These are phyloP conservation scores for Lepilemur septentrionalis DNA, from an alignment of 2,797 vertebrate species.

Conservation along the genomic window DNA sequence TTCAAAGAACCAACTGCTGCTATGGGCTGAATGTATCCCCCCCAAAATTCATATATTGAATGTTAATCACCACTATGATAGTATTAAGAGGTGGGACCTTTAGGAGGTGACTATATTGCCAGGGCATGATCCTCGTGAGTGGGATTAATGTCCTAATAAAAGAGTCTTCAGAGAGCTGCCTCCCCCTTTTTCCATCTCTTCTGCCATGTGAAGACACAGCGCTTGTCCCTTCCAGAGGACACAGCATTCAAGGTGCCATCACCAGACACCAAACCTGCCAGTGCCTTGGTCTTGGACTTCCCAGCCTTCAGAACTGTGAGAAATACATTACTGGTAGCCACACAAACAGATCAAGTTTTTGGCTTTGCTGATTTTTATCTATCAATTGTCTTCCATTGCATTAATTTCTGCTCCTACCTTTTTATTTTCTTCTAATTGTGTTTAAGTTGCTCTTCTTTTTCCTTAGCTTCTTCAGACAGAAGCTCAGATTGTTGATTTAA, in stretches of 20 bases:
- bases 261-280: not conserved
- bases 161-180: not conserved
- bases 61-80: not conserved
- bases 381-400: not conserved
- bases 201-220: not conserved
- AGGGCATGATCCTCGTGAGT: not conserved
- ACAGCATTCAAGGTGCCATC: not conserved
- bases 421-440: not conserved
- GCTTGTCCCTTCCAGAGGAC: not conserved
- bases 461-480: not conserved
- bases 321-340: not conserved
- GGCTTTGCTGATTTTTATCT: not conserved
- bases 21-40: not conserved
- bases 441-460: not conserved
- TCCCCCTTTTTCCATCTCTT: not conserved
- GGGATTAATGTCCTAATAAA: not conserved
- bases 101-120: not conserved
- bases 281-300: not conserved
- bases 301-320: not conserved
- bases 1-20: not conserved
- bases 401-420: not conserved
- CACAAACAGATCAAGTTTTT: not conserved
- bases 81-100: not conserved
- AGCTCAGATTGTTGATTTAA: not conserved
- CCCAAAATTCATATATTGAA: not conserved